These are phyloP conservation scores for Ciconia stormi DNA, from an alignment of 2,113 vertebrate genomes.

Conservation along the genomic window DNA sequence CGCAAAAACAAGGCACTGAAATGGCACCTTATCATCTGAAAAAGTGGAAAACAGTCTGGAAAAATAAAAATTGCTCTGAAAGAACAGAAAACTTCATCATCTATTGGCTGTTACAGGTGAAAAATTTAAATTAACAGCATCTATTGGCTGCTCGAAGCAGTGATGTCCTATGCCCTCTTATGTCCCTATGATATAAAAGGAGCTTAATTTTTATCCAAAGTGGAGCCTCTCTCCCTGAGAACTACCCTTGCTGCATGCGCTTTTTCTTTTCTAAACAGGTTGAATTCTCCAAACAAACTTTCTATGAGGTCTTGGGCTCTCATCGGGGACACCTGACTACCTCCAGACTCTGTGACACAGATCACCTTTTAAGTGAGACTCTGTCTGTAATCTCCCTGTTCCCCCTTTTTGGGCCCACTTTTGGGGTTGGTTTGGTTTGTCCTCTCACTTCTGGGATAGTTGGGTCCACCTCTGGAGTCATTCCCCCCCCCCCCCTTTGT, in stretches of 20 bases:
- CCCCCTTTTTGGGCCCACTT: not conserved
- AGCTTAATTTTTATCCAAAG: not conserved
- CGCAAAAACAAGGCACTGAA: not conserved
- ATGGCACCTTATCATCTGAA: not conserved
- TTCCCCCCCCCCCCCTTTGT: not conserved
- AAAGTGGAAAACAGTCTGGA: not conserved
- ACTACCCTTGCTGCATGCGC: not conserved
- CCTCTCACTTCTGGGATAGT: not conserved
- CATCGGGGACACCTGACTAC: fast-evolving
- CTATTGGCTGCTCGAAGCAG: fast-evolving
- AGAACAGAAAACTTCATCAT: not conserved
- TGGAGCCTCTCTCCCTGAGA: not conserved
- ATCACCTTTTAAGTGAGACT: not conserved
- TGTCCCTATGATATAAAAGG: not conserved
- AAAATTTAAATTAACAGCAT: not conserved
- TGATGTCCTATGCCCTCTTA: not conserved
- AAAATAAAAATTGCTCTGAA: not conserved
- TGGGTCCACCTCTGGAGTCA: not conserved
- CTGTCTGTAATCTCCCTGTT: not conserved
- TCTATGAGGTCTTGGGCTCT: not conserved
- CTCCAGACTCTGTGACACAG: not conserved
- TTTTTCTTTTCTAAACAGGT: not conserved
- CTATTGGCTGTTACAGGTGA: not conserved
- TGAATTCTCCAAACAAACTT: not conserved
- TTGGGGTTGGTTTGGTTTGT: not conserved